Evolutionary conservation across 2,888 invertebrate genomes (phyloP), one percentile per base, ranked within the genome.

Genomic region (Creontiades dilutus): DNA sequence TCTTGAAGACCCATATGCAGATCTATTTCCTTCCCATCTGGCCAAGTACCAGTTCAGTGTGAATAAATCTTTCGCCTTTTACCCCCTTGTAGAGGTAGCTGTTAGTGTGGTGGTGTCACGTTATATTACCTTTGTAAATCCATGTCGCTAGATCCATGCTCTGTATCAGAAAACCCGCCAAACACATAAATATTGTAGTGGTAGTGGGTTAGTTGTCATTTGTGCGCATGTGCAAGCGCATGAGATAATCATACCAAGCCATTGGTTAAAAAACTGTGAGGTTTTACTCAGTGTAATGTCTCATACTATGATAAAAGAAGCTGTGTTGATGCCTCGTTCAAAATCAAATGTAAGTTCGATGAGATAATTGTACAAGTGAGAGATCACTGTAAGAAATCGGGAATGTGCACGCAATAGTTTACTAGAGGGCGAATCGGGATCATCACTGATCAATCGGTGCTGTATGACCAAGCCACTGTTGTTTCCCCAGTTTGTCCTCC

Each of bases 241-340:
- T 48, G 47, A 88, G 88, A 88, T 78, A 85, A 85, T 85, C 76
- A 55, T 48, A 86, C 90, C 86, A 89, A 90, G 90, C 88, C 88
- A 90, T 90, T 90, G 90, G 90, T 90, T 90, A 90, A 90, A 90
- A 90, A 90, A 89, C 61, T 89, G 89, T 84, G 88, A 90, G 90
- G 90, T 90, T 90, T 89, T 89, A 89, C 81, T 82, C 76, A 46
- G 78, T 82, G 68, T 52, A 81, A 84, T 89, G 89, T 89, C 75
- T 61, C 89, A 82, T 89, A 84, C 82, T 46, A 89, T 81, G 89
- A 68, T 89, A 61, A 82, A 84, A 52, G 89, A 81, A 89, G 61
- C 89, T 57, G 82, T 89, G 81, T 68, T 82, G 81, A 86, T 85
- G 85, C 90, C 85, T 86, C 86, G 85, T 14, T 90, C 90, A 46